These are phyloP conservation scores for Budorcas taxicolor DNA, from an alignment of 2,113 vertebrate genomes.

Conservation along the genomic window DNA sequence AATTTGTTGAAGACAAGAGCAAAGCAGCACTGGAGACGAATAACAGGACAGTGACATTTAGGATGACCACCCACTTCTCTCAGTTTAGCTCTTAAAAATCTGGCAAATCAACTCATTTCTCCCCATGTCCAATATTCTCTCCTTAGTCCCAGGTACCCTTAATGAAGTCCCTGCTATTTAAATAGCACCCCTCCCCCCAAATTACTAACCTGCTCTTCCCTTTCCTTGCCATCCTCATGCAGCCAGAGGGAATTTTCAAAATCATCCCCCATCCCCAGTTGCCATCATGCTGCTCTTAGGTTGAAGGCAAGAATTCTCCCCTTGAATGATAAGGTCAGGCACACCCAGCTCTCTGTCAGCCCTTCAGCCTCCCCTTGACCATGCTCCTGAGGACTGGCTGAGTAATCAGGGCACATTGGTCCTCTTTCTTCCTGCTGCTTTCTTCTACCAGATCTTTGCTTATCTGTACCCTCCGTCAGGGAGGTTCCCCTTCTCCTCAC, in stretches of 20 bases:
- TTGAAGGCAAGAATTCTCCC: neutral
- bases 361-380: neutral
- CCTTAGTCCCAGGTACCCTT: neutral
- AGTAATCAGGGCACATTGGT: too few relatives aligned
- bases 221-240: neutral
- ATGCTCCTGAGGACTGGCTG: neutral
- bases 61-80: neutral
- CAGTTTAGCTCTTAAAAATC: neutral
- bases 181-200: neutral
- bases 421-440: too few relatives aligned
- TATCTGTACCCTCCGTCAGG: neutral
- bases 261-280: fast-evolving
- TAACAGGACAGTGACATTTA: neutral
- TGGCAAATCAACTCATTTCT: neutral
- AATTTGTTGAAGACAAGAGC: neutral
- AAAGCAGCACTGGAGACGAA: neutral
- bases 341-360: fast-evolving
- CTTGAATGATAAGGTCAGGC: neutral
- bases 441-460: too few relatives aligned
- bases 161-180: neutral
- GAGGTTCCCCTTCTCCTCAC: neutral
- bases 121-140: neutral
- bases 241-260: neutral
- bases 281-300: too few relatives aligned
- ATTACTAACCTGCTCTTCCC: neutral